Evolutionary conservation across 2,888 invertebrate genomes (phyloP).

Genomic region (Synanthedon andrenaeformis): DNA sequence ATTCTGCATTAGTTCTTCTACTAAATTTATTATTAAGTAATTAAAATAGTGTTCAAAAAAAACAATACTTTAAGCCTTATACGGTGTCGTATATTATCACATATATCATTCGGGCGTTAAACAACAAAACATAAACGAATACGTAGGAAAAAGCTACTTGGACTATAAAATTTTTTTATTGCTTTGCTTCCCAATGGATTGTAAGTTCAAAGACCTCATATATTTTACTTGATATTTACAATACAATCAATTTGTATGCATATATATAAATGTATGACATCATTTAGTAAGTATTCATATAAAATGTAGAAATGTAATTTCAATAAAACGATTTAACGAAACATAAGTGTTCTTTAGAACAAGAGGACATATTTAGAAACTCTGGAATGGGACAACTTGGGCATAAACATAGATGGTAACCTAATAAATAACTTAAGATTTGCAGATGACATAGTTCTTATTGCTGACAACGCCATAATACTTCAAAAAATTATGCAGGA

Average conservation of each 20-base stretch:
- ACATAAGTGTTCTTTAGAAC: no score
- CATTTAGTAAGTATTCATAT: constrained; percentile 18
- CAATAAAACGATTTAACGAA: no score
- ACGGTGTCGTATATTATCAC: not conserved
- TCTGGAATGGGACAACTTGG: no score
- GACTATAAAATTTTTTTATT: constrained; percentile 52
- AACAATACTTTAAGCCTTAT: not conserved
- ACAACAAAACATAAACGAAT: not conserved
- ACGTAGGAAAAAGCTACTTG: constrained; percentile 34
- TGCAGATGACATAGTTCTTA: no score
- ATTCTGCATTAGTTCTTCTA: no score
- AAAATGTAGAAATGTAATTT: not conserved
- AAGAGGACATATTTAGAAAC: no score
- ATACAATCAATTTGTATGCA: constrained; percentile 54
- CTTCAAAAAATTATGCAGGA: no score
- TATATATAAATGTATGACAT: constrained; percentile 39
- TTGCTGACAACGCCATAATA: no score
- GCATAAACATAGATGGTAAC: no score
- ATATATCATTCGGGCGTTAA: not conserved
- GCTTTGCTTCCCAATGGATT: constrained; percentile 56
- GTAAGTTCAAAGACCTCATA: constrained; percentile 44
- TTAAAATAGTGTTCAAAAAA: no score
- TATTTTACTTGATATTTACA: constrained; percentile 50
- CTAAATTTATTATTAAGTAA: no score
- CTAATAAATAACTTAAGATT: no score